A percentile compares a stretch with the other conserved stretches of the same genome.
These are phyloP conservation scores for Antechinus flavipes DNA, from an alignment of 2,113 vertebrate genomes.

Conservation along the genomic window DNA sequence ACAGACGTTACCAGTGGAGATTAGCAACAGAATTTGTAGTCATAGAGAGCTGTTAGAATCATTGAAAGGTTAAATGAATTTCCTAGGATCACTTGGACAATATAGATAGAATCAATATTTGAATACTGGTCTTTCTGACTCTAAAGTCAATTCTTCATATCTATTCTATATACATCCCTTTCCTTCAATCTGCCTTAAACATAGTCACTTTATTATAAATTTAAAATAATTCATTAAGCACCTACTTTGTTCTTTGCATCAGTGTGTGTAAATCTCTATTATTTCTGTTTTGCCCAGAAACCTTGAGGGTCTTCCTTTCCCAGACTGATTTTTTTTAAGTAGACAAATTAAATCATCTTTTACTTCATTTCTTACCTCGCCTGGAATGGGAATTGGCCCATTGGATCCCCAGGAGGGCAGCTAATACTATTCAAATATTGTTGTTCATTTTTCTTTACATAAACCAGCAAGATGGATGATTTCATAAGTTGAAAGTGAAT, in stretches of 20 bases:
- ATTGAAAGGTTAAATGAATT: neutral
- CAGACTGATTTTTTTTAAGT: neutral
- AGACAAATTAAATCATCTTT: neutral
- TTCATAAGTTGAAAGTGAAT: too few species aligned
- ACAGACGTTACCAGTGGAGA: neutral
- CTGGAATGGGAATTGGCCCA: too few species aligned
- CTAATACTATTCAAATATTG: too few species aligned
- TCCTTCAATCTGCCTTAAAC: neutral
- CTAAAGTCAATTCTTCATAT: neutral
- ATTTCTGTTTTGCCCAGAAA: neutral
- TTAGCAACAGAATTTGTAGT: neutral
- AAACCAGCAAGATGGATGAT: too few species aligned
- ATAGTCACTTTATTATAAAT: neutral
- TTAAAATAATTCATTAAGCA: neutral
- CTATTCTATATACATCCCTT: neutral
- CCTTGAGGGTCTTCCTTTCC: neutral
- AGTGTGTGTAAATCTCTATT: neutral
- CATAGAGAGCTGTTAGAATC: neutral
- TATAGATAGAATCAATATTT: neutral
- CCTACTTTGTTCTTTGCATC: neutral
- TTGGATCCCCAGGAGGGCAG: too few species aligned
- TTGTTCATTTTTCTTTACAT: too few species aligned
- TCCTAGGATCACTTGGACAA: neutral
- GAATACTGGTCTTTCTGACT: neutral
- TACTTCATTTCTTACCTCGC: too few species aligned